phyloP scores from a whole-genome alignment of 2,888 invertebrate genomes.

The Cremastobaeus sp. region DNA sequence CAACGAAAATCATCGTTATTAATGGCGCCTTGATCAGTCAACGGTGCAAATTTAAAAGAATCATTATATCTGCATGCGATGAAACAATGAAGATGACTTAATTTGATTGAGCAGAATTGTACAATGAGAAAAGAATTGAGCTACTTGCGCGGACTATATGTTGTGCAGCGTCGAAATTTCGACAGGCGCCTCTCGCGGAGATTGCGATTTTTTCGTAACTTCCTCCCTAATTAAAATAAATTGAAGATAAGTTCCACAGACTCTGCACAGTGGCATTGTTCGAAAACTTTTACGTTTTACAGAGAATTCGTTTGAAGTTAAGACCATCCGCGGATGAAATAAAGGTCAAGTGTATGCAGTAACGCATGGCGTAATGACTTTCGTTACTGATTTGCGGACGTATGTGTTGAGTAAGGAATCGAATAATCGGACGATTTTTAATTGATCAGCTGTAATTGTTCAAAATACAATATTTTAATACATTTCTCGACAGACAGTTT shows the following conservation, averaged over 20 bases:
- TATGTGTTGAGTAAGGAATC: conserved; percentile 39
- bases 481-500: neutral
- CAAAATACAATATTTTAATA: neutral
- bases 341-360: conserved; percentile 76
- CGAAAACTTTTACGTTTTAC: conserved; percentile 65
- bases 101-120: conserved; percentile 50
- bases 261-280: conserved; percentile 69
- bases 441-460: conserved; percentile 3
- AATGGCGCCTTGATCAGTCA: conserved; percentile 5
- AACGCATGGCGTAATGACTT: conserved; percentile 54
- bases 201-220: conserved; percentile 71
- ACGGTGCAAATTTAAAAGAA: neutral
- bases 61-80: neutral
- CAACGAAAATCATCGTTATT: too few relatives aligned
- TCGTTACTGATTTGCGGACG: conserved; percentile 61
- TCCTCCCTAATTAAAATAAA: conserved; percentile 75
- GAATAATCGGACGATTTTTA: conserved; percentile 25
- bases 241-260: conserved; percentile 70
- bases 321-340: conserved; percentile 67
- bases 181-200: conserved; percentile 64
- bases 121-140: conserved; percentile 44
- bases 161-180: conserved; percentile 64
- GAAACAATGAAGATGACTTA: conserved; percentile 57
- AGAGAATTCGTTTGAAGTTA: conserved; percentile 63
- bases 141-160: conserved; percentile 46